A percentile compares a stretch with the other conserved stretches of the same genome.
Conservation (phyloP, 2,113 vertebrate genomes). For the Oncorhynchus masou region DNA sequence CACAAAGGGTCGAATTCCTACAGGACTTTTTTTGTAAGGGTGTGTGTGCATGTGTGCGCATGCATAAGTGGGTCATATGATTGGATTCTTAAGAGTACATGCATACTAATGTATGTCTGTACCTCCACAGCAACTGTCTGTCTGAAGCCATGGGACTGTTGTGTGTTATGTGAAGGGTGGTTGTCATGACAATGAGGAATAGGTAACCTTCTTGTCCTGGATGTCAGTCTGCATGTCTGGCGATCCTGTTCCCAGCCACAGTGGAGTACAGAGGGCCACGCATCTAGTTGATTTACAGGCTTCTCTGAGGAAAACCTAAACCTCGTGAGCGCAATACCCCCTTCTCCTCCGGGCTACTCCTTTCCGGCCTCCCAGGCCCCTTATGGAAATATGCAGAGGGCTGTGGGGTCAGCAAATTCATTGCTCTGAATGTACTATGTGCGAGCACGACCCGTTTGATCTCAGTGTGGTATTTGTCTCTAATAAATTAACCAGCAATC, state of each 20-base stretch:
- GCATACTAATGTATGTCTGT: no score
- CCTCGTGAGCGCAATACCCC: constrained; percentile 50
- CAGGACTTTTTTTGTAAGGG: neutral
- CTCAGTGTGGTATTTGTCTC: constrained; percentile 64
- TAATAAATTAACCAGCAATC: constrained; percentile 72
- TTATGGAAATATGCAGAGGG: constrained; percentile 63
- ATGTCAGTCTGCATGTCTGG: constrained; percentile 17
- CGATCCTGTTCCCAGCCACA: constrained; percentile 37
- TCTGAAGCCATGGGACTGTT: neutral
- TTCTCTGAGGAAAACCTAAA: constrained; percentile 64
- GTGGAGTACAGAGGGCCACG: constrained; percentile 29
- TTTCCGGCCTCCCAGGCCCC: constrained; percentile 58
- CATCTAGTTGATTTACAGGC: constrained; percentile 63
- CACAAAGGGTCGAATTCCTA: no score
- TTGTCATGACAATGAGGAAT: neutral
- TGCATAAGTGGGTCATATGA: neutral
- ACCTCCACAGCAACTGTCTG: no score
- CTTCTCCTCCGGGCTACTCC: constrained; percentile 31
- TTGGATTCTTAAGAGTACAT: neutral
- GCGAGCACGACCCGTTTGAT: constrained; percentile 67
- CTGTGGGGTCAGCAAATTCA: constrained; percentile 70
- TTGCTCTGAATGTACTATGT: constrained; percentile 67
- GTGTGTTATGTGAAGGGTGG: neutral
- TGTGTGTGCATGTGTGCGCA: neutral
- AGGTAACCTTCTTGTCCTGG: constrained; percentile 5